Evolutionary conservation across 2,113 vertebrate species (phyloP).

Genomic region (Pachypanchax playfairii): DNA sequence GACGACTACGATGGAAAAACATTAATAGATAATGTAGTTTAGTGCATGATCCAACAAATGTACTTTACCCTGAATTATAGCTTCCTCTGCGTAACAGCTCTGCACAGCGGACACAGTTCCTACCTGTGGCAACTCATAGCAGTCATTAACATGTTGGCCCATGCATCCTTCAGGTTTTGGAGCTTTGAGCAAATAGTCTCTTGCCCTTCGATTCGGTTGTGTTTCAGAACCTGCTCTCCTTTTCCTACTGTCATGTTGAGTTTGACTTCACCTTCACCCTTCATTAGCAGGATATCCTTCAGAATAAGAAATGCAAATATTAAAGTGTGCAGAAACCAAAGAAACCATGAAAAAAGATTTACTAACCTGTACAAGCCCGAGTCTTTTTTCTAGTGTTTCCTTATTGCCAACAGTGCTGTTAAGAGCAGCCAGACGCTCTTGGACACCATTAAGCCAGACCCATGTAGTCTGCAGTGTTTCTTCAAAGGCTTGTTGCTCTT

Average conservation of each 20-base stretch:
- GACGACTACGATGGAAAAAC: constrained; percentile 73
- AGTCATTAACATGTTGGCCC: constrained; percentile 85
- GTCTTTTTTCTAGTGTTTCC: constrained; percentile 84
- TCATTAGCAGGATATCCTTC: constrained; percentile 94
- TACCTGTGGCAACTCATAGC: constrained; percentile 90
- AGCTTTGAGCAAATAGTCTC: constrained; percentile 85
- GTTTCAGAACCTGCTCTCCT: constrained; percentile 89
- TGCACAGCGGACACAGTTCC: not conserved
- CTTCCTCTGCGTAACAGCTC: not conserved
- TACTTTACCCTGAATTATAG: not conserved
- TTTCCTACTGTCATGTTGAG: constrained; percentile 96
- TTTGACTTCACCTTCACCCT: constrained; percentile 95
- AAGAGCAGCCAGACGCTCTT: constrained; percentile 84
- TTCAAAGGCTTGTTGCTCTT: constrained; percentile 92
- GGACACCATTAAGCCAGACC: constrained; percentile 86
- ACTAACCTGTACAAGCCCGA: constrained; percentile 89
- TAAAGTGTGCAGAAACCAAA: not conserved
- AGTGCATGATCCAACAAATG: not conserved
- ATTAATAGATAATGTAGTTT: rapidly evolving
- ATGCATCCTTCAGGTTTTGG: constrained; percentile 85
- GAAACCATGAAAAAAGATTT: not conserved
- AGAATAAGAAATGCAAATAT: not conserved
- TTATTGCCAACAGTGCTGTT: constrained; percentile 89
- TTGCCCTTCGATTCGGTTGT: constrained; percentile 86
- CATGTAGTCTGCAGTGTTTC: constrained; percentile 88